These are phyloP conservation scores for Catamblyrhynchus diadema DNA, from an alignment of 2,797 vertebrate species.

Conservation along the genomic window DNA sequence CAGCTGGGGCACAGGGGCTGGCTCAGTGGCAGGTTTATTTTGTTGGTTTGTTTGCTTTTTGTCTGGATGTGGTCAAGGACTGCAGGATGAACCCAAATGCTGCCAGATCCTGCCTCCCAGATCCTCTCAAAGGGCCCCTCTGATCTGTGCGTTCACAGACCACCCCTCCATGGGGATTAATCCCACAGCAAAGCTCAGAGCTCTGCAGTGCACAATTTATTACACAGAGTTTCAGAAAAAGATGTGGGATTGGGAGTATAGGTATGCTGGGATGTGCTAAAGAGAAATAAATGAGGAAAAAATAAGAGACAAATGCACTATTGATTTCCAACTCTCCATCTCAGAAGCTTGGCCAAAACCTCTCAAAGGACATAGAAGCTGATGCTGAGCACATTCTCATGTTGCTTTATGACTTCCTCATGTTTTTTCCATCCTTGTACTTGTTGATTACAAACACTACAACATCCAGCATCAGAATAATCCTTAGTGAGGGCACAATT, in stretches of 20 bases:
- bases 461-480: not conserved
- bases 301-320: not conserved
- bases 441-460: not conserved
- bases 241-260: not conserved
- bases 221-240: not conserved
- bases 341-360: not conserved
- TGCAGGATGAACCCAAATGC: not conserved
- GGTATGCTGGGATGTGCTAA: not conserved
- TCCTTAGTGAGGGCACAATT: not conserved
- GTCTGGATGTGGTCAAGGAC: slow-evolving; percentile 24
- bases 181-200: not conserved
- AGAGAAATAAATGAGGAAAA: not conserved
- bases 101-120: not conserved
- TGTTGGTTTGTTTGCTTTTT: slow-evolving; percentile 46
- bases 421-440: not conserved
- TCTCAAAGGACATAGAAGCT: not conserved
- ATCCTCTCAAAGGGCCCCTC: not conserved
- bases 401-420: not conserved
- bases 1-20: not conserved
- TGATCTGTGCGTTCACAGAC: not conserved
- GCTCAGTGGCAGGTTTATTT: not conserved
- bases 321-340: not conserved
- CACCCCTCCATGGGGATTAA: not conserved
- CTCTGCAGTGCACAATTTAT: not conserved
- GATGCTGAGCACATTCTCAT: not conserved